Percentiles rank a stretch among this genome's conserved stretches.
Conservation (phyloP, 2,113 vertebrate species). For the Cygnus buccinator region DNA sequence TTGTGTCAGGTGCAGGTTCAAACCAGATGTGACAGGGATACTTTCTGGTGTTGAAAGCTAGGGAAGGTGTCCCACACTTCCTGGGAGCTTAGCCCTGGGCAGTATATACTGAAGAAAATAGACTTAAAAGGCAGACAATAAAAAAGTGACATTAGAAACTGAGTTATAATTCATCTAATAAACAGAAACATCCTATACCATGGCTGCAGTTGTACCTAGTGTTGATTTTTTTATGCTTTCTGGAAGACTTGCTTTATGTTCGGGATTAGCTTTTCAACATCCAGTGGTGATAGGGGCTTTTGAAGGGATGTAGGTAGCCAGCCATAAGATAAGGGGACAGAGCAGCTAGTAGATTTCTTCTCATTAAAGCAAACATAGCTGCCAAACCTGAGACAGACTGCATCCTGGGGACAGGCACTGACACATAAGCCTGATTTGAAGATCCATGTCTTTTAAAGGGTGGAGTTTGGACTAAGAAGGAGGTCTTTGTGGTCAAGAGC, state of each 20-base stretch:
- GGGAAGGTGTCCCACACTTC: slow-evolving; percentile 44
- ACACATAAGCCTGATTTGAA: background rate
- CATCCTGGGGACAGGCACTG: background rate
- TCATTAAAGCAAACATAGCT: background rate
- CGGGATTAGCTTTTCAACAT: slow-evolving; percentile 54
- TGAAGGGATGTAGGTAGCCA: slow-evolving; percentile 11
- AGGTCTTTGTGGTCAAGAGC: background rate
- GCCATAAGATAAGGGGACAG: background rate
- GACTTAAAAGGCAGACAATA: slow-evolving; percentile 29
- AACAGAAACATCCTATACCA: background rate
- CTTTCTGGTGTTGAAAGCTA: slow-evolving; percentile 54
- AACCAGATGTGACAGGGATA: slow-evolving; percentile 59
- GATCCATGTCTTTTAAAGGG: background rate
- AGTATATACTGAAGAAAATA: background rate
- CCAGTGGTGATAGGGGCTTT: slow-evolving; percentile 26
- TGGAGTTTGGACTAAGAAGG: background rate
- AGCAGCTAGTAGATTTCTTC: background rate
- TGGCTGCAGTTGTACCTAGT: background rate
- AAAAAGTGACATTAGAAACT: background rate
- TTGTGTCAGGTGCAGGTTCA: slow-evolving; percentile 58
- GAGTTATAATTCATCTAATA: slow-evolving; percentile 42
- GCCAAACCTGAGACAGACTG: background rate
- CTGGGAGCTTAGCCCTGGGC: slow-evolving; percentile 56
- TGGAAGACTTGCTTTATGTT: slow-evolving; percentile 50
- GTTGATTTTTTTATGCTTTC: slow-evolving; percentile 58